Base-by-base conservation (phyloP, 1,140 invertebrate genomes). In the Platorchestia sp. region DNA sequence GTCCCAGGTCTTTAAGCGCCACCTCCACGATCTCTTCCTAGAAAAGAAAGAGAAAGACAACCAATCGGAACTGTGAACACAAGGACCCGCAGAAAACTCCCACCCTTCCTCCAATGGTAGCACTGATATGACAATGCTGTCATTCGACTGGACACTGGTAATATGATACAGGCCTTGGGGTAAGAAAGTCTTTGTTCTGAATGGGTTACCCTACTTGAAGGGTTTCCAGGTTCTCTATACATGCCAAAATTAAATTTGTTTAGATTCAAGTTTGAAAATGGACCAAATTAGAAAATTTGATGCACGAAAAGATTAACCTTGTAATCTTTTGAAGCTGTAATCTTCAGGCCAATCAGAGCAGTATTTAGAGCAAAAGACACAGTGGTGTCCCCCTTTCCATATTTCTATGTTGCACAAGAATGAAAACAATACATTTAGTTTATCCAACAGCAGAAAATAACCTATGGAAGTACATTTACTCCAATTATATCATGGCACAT, bases 11-110 rank as follows among this genome's bases (percentile, higher is more conserved):
- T 97, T 98, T 98, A 97, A 98, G 98, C 97, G 98, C 98, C 97
- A 98, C 98, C 97, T 98, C 98, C 97, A 98, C 98, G 97, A 98
- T 98, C 98, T 98, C 98, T 97, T 98, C 98, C 98, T 98, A 97
- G 96, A 97, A 96, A 97, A 96, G 97, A 96, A 97, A 97, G 96
- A 97, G 97, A 93, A 75, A 75, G 87, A 93, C 91, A 93, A 93
- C 91, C 43, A 93, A 93, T 93, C 91, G 91, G 91, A 40, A 93
- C 91, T 41, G 45, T 93, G 91, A 47, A 44, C 43, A 93, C 91
- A 93, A 93, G 36, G 47, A 87, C 86, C 36, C 6, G 86, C 86
- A 36, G 27, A 3, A 27, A 10, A 86, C 45, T 40, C 36, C 53
- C 95, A 43, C 16, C n/a, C 43, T 45, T 43, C 16, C 59, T n/a